Conservation (phyloP, 2,797 vertebrate genomes). For the Taeniopygia guttata region DNA sequence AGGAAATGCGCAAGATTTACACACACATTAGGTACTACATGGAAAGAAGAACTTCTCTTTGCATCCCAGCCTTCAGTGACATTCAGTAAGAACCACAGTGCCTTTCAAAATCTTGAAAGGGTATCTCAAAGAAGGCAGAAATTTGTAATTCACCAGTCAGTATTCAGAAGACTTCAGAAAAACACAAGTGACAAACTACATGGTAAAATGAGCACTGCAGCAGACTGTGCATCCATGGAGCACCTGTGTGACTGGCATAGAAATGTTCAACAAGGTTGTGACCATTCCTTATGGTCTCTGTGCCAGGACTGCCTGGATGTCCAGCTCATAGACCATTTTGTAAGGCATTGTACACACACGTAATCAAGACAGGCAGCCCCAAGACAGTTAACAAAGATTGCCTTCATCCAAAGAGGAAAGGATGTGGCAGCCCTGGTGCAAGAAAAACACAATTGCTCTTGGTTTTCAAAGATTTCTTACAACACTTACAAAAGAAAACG, state of each 20-base stretch:
- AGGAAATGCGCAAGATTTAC: background rate
- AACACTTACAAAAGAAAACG: background rate
- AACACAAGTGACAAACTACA: background rate
- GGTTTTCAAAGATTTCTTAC: background rate
- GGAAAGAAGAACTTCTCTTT: background rate
- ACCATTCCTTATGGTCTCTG: background rate
- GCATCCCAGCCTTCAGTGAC: background rate
- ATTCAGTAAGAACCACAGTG: background rate
- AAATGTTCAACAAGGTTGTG: background rate
- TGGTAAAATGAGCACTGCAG: background rate
- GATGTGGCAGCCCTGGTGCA: background rate
- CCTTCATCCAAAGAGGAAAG: background rate
- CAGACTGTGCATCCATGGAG: background rate
- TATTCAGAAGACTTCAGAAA: background rate
- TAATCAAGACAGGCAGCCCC: background rate
- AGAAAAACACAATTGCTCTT: background rate
- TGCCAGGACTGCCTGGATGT: background rate
- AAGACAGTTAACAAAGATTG: background rate
- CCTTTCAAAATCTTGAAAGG: constrained; percentile 6
- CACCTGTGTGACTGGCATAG: accelerated
- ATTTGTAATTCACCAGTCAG: background rate
- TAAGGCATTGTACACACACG: accelerated
- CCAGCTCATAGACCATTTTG: background rate
- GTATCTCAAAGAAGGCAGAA: background rate
- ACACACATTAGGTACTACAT: background rate